A percentile compares a stretch with the other conserved stretches of the same genome.
phyloP scores from a whole-genome alignment of 2,888 invertebrate genomes.

The Slavum lentiscoides region DNA sequence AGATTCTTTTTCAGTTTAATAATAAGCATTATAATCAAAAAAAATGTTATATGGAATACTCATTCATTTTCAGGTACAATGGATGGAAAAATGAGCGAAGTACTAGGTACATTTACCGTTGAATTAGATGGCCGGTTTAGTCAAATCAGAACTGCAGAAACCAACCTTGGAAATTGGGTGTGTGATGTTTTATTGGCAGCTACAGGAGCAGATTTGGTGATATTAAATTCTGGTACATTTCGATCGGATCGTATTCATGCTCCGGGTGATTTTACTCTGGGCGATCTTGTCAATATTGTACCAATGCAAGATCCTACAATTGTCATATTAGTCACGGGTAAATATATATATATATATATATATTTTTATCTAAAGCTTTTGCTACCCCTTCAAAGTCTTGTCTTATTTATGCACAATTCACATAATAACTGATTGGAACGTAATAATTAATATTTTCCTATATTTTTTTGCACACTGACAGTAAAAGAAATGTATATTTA shows the following conservation, averaged over 20 bases:
- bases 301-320: constrained; percentile 85
- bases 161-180: constrained; percentile 86
- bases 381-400: too few species aligned
- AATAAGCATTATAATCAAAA: too few species aligned
- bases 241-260: constrained; percentile 77
- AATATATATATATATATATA: constrained; percentile 19
- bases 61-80: constrained; percentile 68
- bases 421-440: too few species aligned
- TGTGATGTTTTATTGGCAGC: constrained; percentile 82
- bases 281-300: constrained; percentile 79
- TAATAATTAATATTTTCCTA: too few species aligned
- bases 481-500: constrained; percentile 37
- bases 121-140: constrained; percentile 85
- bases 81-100: constrained; percentile 81
- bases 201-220: constrained; percentile 81
- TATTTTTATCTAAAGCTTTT: background rate
- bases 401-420: too few species aligned
- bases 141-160: constrained; percentile 77
- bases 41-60: background rate
- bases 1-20: too few species aligned
- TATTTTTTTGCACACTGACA: too few species aligned
- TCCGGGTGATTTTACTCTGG: constrained; percentile 80
- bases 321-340: constrained; percentile 74
- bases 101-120: constrained; percentile 81
- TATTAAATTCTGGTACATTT: constrained; percentile 86